phyloP scores from a whole-genome alignment of 2,797 vertebrate species.

The Brachymystax lenok region DNA sequence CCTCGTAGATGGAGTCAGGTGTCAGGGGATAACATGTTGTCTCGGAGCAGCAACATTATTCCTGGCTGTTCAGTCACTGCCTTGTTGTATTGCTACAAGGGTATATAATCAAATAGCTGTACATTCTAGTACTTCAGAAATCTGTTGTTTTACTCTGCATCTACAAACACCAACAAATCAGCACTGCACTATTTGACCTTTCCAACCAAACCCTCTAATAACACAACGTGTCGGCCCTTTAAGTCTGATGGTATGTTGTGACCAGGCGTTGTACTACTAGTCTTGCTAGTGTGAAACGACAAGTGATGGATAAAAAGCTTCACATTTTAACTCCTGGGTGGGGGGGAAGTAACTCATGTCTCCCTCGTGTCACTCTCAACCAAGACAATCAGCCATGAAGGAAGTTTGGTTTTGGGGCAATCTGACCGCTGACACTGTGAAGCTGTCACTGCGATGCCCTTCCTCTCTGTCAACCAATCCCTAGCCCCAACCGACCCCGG shows the following conservation, averaged over 20 bases:
- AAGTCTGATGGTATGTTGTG: conserved; percentile 44
- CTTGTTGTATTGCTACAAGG: too few relatives aligned
- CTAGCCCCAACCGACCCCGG: conserved; percentile 20
- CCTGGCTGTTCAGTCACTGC: too few relatives aligned
- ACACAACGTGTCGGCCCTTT: too few relatives aligned
- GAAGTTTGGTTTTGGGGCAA: conserved; percentile 74
- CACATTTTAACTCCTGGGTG: conserved; percentile 54
- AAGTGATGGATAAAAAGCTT: conserved; percentile 51
- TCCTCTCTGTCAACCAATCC: conserved; percentile 58
- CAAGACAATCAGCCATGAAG: conserved; percentile 67
- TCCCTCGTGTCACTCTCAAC: conserved; percentile 58
- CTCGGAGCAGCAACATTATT: background rate
- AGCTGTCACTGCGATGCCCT: conserved; percentile 75
- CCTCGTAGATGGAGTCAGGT: too few relatives aligned
- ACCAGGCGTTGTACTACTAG: conserved; percentile 40
- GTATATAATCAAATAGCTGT: too few relatives aligned
- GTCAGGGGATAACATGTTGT: too few relatives aligned
- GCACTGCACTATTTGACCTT: too few relatives aligned
- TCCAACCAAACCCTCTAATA: too few relatives aligned
- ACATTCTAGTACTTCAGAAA: too few relatives aligned
- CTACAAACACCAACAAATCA: too few relatives aligned
- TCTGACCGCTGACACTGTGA: conserved; percentile 75
- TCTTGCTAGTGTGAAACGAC: conserved; percentile 54
- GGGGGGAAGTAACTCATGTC: background rate
- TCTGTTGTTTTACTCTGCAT: too few relatives aligned